A percentile compares a stretch with the other conserved stretches of the same genome.
Conservation (phyloP, 2,797 vertebrate genomes). For the Lerista edwardsae region DNA sequence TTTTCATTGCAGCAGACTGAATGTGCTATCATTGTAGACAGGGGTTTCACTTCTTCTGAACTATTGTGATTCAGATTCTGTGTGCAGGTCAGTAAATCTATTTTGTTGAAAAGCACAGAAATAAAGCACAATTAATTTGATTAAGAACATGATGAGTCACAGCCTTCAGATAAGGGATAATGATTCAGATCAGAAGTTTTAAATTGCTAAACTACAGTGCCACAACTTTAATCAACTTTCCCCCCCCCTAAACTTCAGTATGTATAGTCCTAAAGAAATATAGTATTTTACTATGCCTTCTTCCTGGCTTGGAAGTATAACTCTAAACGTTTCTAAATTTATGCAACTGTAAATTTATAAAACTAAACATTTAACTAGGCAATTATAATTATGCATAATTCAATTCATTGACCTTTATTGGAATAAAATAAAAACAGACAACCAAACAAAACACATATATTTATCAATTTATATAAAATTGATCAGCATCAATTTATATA, state of each 20-base stretch:
- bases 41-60: not conserved
- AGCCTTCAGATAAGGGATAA: not conserved
- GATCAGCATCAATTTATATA: too few species aligned
- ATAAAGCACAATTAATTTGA: not conserved
- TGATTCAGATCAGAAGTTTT: not conserved
- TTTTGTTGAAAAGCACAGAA: conserved; percentile 9
- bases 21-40: not conserved
- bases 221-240: not conserved
- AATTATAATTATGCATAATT: too few species aligned
- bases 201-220: not conserved
- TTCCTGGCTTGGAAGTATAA: not conserved
- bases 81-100: not conserved
- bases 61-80: conserved; percentile 6
- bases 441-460: too few species aligned
- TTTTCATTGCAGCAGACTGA: not conserved
- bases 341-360: not conserved
- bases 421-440: too few species aligned
- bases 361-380: too few species aligned
- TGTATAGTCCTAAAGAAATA: not conserved
- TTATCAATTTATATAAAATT: too few species aligned
- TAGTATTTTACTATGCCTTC: not conserved
- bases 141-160: not conserved
- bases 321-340: too few species aligned
- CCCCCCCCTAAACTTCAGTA: not conserved
- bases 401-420: too few species aligned